Base-by-base conservation (phyloP, 1,140 invertebrate species). In the Caenorhabditis tropicalis region DNA sequence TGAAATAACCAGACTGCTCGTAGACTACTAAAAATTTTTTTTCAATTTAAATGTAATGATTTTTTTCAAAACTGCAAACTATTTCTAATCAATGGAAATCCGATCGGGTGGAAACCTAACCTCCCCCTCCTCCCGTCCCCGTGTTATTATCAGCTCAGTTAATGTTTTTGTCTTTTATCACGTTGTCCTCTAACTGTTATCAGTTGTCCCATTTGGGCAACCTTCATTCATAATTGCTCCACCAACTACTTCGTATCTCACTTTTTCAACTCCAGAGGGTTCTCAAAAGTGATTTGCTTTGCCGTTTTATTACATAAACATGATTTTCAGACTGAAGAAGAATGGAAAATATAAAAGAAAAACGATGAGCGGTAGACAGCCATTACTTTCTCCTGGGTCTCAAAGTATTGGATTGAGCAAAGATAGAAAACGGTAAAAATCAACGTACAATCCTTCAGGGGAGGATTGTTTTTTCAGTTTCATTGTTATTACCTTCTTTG, bases 361-460 rank as follows among this genome's bases (percentile, higher is more conserved):
- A n/a, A 31, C 9, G 7, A 74, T 74, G 65, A 74, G 65, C 36
- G 65, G 65, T 24, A 33, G 65, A 19, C 65, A 74, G 43, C 33
- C 65, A 24, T n/a, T 74, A 46, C 43, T 74, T 43, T 24, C 65
- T 1, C 16, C 21, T 1, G 65, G 36, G 43, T 43, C n/a, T 24
- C 36, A n/a, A 46, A 74, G 65, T 24, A 46, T 12, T 10, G 36
- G 65, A 1, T 0, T 74, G 4, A 74, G 65, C 10, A 74, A 74
- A 46, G 65, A 74, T 24, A 74, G 65, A 74, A 74, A 74, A 43
- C 65, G 65, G 65, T 74, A 24, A 12, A 36, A 19, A 43, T 36
- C 1, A 36, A n/a, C 5, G 24, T 24, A 10, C 10, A 9, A 19
- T 12, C 3, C 0, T 43, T 43, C 3, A 6, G 4, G 31, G 9